Base-by-base conservation (phyloP, 2,888 invertebrate species). In the Hermaeophaga mercurialis region DNA sequence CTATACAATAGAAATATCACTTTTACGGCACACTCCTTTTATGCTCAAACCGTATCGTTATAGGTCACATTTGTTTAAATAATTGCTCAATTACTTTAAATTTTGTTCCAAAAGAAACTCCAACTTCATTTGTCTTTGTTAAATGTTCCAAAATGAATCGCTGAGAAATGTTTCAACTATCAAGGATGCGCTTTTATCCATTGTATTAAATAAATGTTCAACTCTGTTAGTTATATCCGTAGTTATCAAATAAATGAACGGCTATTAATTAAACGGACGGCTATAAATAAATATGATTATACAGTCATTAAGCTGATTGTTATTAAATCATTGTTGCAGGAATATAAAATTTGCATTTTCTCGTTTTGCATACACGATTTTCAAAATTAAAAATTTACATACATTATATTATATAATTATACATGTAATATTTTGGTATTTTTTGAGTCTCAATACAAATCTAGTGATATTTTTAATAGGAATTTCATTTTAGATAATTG, bases 11-110 rank as follows among this genome's bases (percentile, higher is more conserved):
- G 59, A 49, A 58, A 58, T 55, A 55, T 62, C 58, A 65, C 61
- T 64, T 65, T 62, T 59, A 62, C 47, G 45, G 47, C 59, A 57
- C 61, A 54, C 56, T 56, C 58, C 61, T 54, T 57, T 48, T 56
- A 48, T 36, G 19, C 43, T 17, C 33, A 50, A 63, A 56, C 59
- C 56, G 53, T 49, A 56, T 55, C 58, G 63, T 57, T 62, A 63
- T 65, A 57, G 64, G 65, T 64, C 63, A 64, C 62, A 64, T 64
- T 66, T 60, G 59, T 60, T 65, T 59, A 48, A 56, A 58, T 54
- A 39, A 41, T 31, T 46, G 39, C 17, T 46, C 50, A 50, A 41
- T 50, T 50, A 41, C 22, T 39, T 39, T 22, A 8, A 12, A 19
- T 39, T 39, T 18, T 18, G 18, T 38, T 38, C 17, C 12, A 8